Base-by-base conservation (phyloP, 2,113 vertebrate genomes). In the Tyto alba region DNA sequence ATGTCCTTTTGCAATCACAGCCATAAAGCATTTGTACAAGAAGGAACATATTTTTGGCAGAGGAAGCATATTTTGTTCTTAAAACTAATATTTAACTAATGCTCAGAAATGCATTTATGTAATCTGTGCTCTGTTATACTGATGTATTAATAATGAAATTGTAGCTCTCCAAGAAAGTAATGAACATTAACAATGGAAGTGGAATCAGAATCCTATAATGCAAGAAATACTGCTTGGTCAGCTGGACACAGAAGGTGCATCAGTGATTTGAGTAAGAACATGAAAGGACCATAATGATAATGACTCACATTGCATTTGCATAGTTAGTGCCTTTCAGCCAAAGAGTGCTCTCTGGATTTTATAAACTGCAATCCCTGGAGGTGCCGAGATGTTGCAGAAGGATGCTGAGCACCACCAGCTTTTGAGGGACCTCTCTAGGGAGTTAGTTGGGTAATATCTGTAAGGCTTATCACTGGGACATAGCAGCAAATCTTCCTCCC, bases 141-240 rank as follows among this genome's bases (percentile, higher is more conserved):
- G 96, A 97, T 94, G 74, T 95, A 96, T 96, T 95, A 95, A 96
- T 95, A 95, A 96, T 97, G 95, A 97, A 96, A 97, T 95, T 97
- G 96, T 92, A 95, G 71, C 96, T 95, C 94, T 95, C 93, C 62
- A 85, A 91, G 91, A 95, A 95, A 95, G 96, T 95, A 97, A 97
- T 91, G 94, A 96, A 95, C 89, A 91, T 95, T 96, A 96, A 91
- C 89, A 89, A 95, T 94, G 50, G 84, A 95, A 89, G 77, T 23
- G 47, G 91, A 95, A 94, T 95, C 92, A 91, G 89, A 95, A 95
- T 95, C 81, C 95, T 97, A 88, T 96, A 97, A 96, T 88, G 94
- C 71, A 95, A 96, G 94, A 96, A 96, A 97, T 96, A 95, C 81
- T 96, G 96, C 96, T 96, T 96, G 93, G 93, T 95, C 96, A 96